Percentiles rank a stretch among this genome's conserved stretches.
Evolutionary conservation across 2,888 invertebrate genomes (phyloP).

Genomic region (Tryphoninae sp.): DNA sequence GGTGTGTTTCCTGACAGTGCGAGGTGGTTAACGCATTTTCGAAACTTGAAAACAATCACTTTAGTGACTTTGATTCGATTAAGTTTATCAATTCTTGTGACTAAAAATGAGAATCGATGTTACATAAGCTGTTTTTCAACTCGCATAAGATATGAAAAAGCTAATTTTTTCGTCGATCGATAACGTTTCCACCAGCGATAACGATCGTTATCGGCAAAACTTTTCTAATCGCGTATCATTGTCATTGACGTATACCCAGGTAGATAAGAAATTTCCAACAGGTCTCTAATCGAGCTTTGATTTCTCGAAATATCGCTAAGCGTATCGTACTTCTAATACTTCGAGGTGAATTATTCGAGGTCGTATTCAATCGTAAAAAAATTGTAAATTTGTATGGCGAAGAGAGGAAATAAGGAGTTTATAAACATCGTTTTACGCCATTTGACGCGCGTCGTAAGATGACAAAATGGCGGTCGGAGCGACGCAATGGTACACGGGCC

Average conservation of each 20-base stretch:
- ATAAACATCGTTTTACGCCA: no score
- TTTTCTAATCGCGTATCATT: background rate
- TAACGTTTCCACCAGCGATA: background rate
- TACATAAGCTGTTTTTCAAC: constrained; percentile 1
- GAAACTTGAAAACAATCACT: background rate
- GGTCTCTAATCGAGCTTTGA: background rate
- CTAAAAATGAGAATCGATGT: background rate
- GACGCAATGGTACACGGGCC: no score
- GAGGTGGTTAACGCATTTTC: no score
- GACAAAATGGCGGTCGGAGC: no score
- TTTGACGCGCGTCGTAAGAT: no score
- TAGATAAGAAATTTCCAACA: background rate
- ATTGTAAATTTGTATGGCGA: no score
- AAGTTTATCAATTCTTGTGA: background rate
- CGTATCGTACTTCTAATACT: no score
- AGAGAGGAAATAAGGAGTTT: no score
- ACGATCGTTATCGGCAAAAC: background rate
- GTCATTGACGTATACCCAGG: background rate
- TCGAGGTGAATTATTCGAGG: no score
- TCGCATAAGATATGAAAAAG: background rate
- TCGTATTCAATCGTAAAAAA: no score
- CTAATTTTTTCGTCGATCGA: background rate
- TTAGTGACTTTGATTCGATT: background rate
- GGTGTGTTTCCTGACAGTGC: no score
- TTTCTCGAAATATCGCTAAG: no score